These are phyloP conservation scores for Cordilura impudica DNA, from an alignment of 2,888 invertebrate genomes.

Conservation along the genomic window DNA sequence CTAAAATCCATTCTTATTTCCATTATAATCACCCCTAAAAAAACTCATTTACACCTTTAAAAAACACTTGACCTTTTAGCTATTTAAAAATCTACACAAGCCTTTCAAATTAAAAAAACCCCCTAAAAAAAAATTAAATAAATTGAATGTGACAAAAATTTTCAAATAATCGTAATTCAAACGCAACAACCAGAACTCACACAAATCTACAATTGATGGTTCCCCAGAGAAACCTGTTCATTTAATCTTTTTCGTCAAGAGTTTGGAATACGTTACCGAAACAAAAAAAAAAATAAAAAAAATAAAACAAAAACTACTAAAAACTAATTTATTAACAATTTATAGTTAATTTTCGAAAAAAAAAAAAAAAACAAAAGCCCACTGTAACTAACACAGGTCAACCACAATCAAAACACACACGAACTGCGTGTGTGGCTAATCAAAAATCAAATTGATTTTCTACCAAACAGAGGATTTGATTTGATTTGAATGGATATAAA, in stretches of 20 bases:
- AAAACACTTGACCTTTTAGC: neutral
- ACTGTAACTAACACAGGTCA: slow-evolving; percentile 40
- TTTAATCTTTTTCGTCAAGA: neutral
- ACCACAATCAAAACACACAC: slow-evolving; percentile 40
- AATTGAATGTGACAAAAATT: slow-evolving; percentile 57
- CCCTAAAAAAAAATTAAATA: slow-evolving; percentile 20
- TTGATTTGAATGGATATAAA: neutral
- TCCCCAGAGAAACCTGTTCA: slow-evolving; percentile 58
- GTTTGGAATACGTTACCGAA: neutral
- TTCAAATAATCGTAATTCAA: slow-evolving; percentile 43
- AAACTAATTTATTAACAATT: slow-evolving; percentile 62
- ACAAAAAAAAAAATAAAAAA: neutral
- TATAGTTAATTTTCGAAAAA: slow-evolving; percentile 56
- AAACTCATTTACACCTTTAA: neutral
- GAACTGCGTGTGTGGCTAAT: slow-evolving; percentile 61
- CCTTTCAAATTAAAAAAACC: neutral
- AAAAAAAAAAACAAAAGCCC: neutral
- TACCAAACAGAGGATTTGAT: neutral
- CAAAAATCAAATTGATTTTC: slow-evolving; percentile 48
- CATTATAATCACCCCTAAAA: too few species aligned
- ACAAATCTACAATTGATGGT: slow-evolving; percentile 43
- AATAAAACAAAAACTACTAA: slow-evolving; percentile 16
- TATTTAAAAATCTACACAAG: neutral
- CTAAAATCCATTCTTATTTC: too few species aligned
- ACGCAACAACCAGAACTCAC: slow-evolving; percentile 2